Evolutionary conservation across 1,140 invertebrate genomes (phyloP), one percentile per base, ranked within the genome.

Genomic region (Stegodyphus dumicola): DNA sequence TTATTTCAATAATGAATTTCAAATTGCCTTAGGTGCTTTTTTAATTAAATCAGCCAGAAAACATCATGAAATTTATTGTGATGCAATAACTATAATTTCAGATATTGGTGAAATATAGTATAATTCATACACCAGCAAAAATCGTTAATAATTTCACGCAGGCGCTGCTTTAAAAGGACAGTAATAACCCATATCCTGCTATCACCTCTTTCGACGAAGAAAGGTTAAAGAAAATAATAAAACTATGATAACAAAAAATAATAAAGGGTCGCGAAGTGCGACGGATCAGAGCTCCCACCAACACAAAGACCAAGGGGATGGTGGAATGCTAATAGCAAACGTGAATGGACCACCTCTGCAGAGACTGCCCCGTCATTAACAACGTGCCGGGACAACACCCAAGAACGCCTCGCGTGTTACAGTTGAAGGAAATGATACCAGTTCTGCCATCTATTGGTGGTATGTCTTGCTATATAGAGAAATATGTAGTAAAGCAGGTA

Each of bases 321-420:
- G 71, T 33, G 71, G 81, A 84, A 84, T 84, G 81, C 81, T 84
- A 84, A 84, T 84, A 84, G 81, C 74, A 51, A 76, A 84, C 81
- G 81, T 84, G 81, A 84, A 84, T 49, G 60, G 81, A 84, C 81
- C 81, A 84, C 81, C 81, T 73, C 65, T 76, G 81, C 81, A 49
- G 81, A 54, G 65, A 51, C 69, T 75, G 73, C 81, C 49, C 60
- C 54, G 18, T 84, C 74, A 84, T 84, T 84, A 84, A 54, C 75
- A 84, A 75, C 51, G 60, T 18, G 49, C 53, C 52, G 33, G 11
- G 81, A 84, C 73, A 76, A 84, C 81, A 84, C 81, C 81, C 81
- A 51, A 17, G 65, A 17, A 67, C 65, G 10, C 54, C 18, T 77
- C 48, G 18, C 51, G 65, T n/a, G 11, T 67, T 17, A 67, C 17